Evolutionary conservation across 2,113 vertebrate genomes (phyloP).

Genomic region (Cinclus mexicanus): DNA sequence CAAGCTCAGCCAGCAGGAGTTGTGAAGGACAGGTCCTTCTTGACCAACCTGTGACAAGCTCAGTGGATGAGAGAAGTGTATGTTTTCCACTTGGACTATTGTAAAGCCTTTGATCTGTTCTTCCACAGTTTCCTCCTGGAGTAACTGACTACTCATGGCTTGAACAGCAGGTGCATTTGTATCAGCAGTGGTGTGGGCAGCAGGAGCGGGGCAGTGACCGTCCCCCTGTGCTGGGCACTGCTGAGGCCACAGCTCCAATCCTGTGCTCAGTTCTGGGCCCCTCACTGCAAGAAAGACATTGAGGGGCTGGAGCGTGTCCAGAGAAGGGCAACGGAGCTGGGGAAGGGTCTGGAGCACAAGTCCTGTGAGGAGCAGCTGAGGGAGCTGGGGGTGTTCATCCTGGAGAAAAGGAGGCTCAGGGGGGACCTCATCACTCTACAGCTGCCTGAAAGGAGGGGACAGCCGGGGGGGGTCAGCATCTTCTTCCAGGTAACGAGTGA

Average conservation of each 20-base stretch:
- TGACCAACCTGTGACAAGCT: neutral
- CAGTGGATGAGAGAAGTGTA: neutral
- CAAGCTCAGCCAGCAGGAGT: neutral
- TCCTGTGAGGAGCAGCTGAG: neutral
- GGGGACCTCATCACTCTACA: fast-evolving
- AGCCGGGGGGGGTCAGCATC: fast-evolving
- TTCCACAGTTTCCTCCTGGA: neutral
- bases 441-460: neutral
- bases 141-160: neutral
- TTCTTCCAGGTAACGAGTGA: neutral
- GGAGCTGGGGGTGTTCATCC: neutral
- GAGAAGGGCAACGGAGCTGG: fast-evolving
- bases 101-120: neutral
- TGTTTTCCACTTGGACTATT: neutral
- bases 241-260: fast-evolving
- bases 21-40: neutral
- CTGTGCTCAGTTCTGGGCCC: neutral
- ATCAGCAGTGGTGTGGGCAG: neutral
- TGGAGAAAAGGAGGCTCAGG: neutral
- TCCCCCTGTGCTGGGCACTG: fast-evolving
- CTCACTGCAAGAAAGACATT: neutral
- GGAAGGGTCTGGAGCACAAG: neutral
- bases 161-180: neutral
- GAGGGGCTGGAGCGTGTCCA: neutral
- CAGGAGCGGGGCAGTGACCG: fast-evolving